phyloP scores from a whole-genome alignment of 2,888 invertebrate species.

The Xestobium rufovillosum region DNA sequence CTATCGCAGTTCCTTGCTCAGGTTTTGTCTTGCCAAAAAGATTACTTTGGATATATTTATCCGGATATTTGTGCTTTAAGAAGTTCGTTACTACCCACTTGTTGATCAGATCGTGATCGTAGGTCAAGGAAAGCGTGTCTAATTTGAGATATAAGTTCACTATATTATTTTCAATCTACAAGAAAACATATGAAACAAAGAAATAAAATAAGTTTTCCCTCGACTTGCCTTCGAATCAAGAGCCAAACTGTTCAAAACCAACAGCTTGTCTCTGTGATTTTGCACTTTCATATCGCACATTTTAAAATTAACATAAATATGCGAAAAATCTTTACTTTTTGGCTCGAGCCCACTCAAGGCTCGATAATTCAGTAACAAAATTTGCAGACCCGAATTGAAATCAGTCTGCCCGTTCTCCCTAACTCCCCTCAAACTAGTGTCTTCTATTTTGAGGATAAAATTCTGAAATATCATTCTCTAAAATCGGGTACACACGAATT shows the following conservation, averaged over 20 bases:
- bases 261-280: conserved; percentile 51
- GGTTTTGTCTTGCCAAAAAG: background rate
- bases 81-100: conserved; percentile 52
- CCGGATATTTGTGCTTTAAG: conserved; percentile 44
- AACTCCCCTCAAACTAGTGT: conserved; percentile 60
- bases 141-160: conserved; percentile 61
- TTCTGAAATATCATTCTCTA: conserved; percentile 47
- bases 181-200: conserved; percentile 23
- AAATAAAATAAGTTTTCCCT: too few species aligned
- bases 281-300: conserved; percentile 56
- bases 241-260: conserved; percentile 50
- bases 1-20: conserved; percentile 19
- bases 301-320: conserved; percentile 53
- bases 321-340: conserved; percentile 40
- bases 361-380: conserved; percentile 33
- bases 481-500: conserved; percentile 13
- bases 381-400: conserved; percentile 53
- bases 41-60: too few species aligned
- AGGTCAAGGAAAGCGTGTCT: conserved; percentile 61
- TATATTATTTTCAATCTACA: conserved; percentile 54
- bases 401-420: conserved; percentile 62
- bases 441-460: conserved; percentile 62
- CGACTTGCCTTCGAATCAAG: conserved; percentile 58
- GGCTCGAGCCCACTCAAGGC: conserved; percentile 30
- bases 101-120: conserved; percentile 56